Evolutionary conservation across 2,888 invertebrate genomes (phyloP).

Genomic region (Galeopsomyia nigrocyanea): DNA sequence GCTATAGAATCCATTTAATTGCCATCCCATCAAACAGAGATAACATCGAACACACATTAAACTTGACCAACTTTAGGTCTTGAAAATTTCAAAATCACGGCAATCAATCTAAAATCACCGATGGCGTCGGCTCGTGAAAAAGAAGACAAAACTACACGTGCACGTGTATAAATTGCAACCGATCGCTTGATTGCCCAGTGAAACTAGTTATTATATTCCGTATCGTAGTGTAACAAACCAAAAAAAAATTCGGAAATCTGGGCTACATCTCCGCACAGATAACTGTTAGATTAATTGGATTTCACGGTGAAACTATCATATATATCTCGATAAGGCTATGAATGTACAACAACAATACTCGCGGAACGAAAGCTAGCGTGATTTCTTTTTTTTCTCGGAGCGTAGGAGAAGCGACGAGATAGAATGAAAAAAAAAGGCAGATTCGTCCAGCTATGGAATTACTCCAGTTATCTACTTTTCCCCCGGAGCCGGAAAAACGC

Average conservation of each 20-base stretch:
- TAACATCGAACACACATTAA: too few relatives aligned
- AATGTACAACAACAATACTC: constrained; percentile 5
- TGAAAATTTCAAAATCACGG: too few relatives aligned
- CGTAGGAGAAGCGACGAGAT: not conserved
- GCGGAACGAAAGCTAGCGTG: constrained; percentile 31
- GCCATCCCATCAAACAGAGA: too few relatives aligned
- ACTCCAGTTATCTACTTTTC: constrained; percentile 47
- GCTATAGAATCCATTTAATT: too few relatives aligned
- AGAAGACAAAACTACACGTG: not conserved
- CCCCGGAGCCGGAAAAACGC: constrained; percentile 11
- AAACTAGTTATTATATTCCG: constrained; percentile 31
- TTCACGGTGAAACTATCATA: constrained; percentile 27
- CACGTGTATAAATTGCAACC: not conserved
- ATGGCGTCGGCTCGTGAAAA: not conserved
- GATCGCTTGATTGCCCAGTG: constrained; percentile 22
- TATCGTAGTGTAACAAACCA: not conserved
- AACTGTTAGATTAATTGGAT: constrained; percentile 42
- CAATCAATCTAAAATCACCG: too few relatives aligned
- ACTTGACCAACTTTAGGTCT: too few relatives aligned
- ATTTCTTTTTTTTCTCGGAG: constrained; percentile 22
- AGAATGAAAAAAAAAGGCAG: constrained; percentile 1
- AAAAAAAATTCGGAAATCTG: constrained; percentile 28
- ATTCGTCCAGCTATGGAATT: constrained; percentile 38
- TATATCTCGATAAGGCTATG: constrained; percentile 1
- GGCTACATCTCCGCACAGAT: constrained; percentile 8